phyloP scores from a whole-genome alignment of 2,888 invertebrate genomes.

The Apotomis betuletana region DNA sequence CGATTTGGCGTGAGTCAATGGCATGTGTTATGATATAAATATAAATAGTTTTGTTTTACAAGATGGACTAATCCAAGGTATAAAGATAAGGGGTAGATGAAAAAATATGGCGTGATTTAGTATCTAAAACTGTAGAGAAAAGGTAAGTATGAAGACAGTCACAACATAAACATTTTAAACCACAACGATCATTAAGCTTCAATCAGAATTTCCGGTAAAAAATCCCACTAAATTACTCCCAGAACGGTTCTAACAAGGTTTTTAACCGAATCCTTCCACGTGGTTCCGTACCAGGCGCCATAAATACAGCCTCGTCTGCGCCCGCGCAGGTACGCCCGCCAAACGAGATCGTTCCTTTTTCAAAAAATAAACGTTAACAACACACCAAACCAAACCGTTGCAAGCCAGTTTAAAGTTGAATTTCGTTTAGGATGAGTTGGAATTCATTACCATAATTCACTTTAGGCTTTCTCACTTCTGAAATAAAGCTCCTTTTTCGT shows the following conservation, averaged over 20 bases:
- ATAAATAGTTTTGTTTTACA: background rate
- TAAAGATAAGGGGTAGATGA: too few species aligned
- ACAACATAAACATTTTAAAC: background rate
- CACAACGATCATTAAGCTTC: constrained; percentile 19
- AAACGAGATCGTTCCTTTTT: constrained; percentile 80
- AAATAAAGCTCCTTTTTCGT: constrained; percentile 81
- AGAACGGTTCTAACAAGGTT: constrained; percentile 79
- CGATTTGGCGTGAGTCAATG: background rate
- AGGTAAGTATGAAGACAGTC: background rate
- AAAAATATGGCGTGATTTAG: too few species aligned
- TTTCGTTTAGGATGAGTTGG: constrained; percentile 48
- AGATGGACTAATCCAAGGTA: background rate
- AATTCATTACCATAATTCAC: constrained; percentile 76
- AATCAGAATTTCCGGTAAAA: constrained; percentile 30
- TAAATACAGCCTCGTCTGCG: constrained; percentile 81
- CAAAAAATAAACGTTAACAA: constrained; percentile 47
- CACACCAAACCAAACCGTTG: constrained; percentile 55
- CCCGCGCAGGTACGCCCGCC: constrained; percentile 81
- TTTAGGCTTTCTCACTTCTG: constrained; percentile 80
- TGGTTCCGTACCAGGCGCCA: constrained; percentile 76
- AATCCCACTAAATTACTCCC: constrained; percentile 59
- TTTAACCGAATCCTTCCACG: constrained; percentile 71
- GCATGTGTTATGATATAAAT: background rate
- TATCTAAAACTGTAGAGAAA: too few species aligned
- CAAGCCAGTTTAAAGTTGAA: constrained; percentile 45